Conservation (phyloP, 2,113 vertebrate genomes). For the Callaeas wilsoni region DNA sequence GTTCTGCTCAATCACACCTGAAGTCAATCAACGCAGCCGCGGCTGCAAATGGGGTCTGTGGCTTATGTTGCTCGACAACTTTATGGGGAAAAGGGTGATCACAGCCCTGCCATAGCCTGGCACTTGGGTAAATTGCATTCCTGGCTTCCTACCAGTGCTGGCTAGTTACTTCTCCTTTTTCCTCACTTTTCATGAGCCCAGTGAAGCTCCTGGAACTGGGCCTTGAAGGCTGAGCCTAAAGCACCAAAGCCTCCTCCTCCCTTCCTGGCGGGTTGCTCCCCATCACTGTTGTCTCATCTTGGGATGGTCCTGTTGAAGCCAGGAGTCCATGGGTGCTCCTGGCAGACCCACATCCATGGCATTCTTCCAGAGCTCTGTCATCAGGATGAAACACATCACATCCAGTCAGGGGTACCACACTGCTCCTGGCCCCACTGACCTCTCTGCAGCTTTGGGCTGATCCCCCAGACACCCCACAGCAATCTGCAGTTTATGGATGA, state of each 20-base stretch:
- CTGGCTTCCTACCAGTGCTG: background rate
- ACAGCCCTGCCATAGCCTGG: background rate
- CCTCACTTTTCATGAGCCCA: background rate
- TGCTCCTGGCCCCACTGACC: background rate
- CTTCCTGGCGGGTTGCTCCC: background rate
- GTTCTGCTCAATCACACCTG: background rate
- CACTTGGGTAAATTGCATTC: background rate
- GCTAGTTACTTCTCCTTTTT: background rate
- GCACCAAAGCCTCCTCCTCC: background rate
- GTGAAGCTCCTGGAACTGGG: background rate
- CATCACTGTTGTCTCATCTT: background rate
- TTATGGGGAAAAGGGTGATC: background rate
- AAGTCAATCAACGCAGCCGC: rapidly evolving
- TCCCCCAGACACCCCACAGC: background rate
- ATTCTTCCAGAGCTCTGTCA: background rate
- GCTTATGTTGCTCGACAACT: background rate
- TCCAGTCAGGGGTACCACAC: rapidly evolving
- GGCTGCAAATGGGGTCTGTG: rapidly evolving
- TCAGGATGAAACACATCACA: rapidly evolving
- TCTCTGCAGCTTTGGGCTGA: rapidly evolving
- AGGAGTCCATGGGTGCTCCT: background rate
- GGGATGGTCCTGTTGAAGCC: background rate
- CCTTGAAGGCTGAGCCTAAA: background rate
- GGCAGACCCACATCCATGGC: background rate
- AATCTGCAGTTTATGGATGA: background rate